Evolutionary conservation across 2,797 vertebrate genomes (phyloP).

Genomic region (Enteromius anoplus): DNA sequence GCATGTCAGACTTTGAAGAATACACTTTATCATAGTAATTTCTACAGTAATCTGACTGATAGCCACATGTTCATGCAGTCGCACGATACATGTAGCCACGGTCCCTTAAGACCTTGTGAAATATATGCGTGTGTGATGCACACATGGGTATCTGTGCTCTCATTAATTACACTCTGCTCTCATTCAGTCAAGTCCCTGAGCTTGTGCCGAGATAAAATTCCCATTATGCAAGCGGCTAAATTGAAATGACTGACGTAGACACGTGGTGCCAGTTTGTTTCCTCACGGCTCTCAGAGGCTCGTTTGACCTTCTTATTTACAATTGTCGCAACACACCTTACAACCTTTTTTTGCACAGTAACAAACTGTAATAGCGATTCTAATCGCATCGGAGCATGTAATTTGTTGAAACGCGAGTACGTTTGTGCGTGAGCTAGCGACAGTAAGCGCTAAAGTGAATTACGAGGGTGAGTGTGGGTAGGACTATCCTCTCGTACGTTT

Average conservation of each 20-base stretch:
- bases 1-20: constrained; percentile 23
- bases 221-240: constrained; percentile 79
- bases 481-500: constrained; percentile 24
- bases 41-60: constrained; percentile 13
- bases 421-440: constrained; percentile 10
- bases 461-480: constrained; percentile 8
- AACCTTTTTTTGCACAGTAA: constrained; percentile 41
- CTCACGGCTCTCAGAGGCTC: constrained; percentile 19
- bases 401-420: constrained; percentile 9
- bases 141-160: constrained; percentile 71
- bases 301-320: constrained; percentile 46
- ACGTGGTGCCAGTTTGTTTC: constrained; percentile 28
- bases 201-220: constrained; percentile 78
- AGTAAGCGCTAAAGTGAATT: constrained; percentile 2
- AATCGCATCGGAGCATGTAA: constrained; percentile 6
- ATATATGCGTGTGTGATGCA: constrained; percentile 33
- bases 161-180: constrained; percentile 80
- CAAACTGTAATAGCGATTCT: constrained; percentile 36
- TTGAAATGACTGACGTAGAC: constrained; percentile 71
- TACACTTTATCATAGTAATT: not conserved
- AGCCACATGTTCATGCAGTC: constrained; percentile 15
- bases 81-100: constrained; percentile 16
- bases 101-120: constrained; percentile 1
- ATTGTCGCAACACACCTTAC: constrained; percentile 32
- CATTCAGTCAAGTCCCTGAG: constrained; percentile 76